phyloP scores from a whole-genome alignment of 2,797 vertebrate genomes.

The Channallabes apus region DNA sequence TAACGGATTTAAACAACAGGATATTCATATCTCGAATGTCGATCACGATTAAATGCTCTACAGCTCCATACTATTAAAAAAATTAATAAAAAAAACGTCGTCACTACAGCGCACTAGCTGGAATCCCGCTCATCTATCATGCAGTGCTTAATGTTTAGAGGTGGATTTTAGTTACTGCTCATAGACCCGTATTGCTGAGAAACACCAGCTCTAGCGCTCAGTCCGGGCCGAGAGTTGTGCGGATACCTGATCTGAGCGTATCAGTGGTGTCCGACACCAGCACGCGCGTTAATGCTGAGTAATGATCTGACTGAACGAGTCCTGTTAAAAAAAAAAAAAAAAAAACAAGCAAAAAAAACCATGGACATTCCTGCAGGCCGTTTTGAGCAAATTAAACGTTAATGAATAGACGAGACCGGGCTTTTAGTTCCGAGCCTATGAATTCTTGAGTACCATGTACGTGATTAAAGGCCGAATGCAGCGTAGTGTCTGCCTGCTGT shows the following conservation, averaged over 20 bases:
- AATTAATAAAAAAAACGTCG: too few relatives aligned
- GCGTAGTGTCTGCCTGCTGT: not conserved
- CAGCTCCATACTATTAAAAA: too few relatives aligned
- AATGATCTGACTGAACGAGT: constrained; percentile 32
- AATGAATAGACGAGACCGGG: not conserved
- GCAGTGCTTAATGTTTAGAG: constrained; percentile 16
- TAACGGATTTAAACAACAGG: too few relatives aligned
- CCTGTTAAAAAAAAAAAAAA: not conserved
- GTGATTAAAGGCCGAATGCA: not conserved
- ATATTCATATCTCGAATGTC: too few relatives aligned
- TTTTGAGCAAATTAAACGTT: constrained; percentile 15
- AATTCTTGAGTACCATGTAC: not conserved
- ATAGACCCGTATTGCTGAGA: constrained; percentile 1
- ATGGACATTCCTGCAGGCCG: not conserved
- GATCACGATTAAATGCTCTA: too few relatives aligned
- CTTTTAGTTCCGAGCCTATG: not conserved
- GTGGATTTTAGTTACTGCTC: constrained; percentile 31
- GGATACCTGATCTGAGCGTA: constrained; percentile 14
- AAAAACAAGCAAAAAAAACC: too few relatives aligned
- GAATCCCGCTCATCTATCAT: not conserved
- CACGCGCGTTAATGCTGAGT: not conserved
- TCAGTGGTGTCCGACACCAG: not conserved
- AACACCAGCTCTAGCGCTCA: not conserved
- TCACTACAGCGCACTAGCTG: not conserved
- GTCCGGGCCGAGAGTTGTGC: not conserved